Evolutionary conservation across 2,113 vertebrate genomes (phyloP).

Genomic region (Spilogale gracilis): DNA sequence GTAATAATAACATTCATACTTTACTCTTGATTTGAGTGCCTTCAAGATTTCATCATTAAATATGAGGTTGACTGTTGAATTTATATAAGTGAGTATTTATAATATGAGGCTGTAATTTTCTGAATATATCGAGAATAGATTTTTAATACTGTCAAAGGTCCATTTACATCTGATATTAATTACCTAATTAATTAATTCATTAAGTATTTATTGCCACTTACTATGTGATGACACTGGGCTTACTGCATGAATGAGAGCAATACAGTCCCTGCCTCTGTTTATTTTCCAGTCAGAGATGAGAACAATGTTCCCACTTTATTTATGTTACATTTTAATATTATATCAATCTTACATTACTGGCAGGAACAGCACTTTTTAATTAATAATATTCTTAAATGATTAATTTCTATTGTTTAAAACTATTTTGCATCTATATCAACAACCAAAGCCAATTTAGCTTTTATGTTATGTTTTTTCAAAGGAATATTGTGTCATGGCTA

Average conservation of each 20-base stretch:
- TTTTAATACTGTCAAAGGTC: neutral
- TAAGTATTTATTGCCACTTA: neutral
- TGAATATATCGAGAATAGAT: neutral
- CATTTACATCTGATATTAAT: neutral
- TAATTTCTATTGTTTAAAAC: conserved; percentile 11
- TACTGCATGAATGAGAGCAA: neutral
- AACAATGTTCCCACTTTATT: neutral
- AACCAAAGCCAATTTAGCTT: neutral
- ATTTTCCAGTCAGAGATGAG: neutral
- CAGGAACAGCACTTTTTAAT: neutral
- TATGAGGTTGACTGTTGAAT: neutral
- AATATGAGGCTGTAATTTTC: neutral
- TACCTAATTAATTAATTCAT: conserved; percentile 25
- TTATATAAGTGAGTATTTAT: neutral
- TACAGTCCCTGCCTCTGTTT: neutral
- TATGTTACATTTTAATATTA: neutral
- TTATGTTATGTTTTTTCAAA: neutral
- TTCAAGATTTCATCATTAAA: neutral
- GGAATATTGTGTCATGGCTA: neutral
- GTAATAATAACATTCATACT: neutral
- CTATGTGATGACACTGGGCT: neutral
- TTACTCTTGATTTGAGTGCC: neutral
- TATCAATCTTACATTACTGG: neutral
- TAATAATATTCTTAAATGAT: conserved; percentile 19
- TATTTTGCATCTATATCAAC: neutral